phyloP scores from a whole-genome alignment of 2,888 invertebrate species.

The Leptogaster cylindrica region DNA sequence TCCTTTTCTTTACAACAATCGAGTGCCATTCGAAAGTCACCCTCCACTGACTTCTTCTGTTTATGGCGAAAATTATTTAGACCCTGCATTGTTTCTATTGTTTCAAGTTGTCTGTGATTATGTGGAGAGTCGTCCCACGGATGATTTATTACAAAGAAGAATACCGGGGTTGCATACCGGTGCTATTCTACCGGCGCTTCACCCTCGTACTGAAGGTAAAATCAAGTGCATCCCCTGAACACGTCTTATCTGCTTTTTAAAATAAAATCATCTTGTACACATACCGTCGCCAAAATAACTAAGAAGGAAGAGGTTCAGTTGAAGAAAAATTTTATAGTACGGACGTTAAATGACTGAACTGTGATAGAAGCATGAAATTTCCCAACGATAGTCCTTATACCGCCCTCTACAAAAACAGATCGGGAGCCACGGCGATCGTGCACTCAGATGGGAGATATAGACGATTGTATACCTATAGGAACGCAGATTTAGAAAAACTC shows the following conservation, averaged over 20 bases:
- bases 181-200: neutral
- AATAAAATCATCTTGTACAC: too few relatives aligned
- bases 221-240: conserved; percentile 27
- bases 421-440: too few relatives aligned
- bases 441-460: too few relatives aligned
- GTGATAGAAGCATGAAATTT: too few relatives aligned
- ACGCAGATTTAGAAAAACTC: too few relatives aligned
- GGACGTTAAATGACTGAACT: too few relatives aligned
- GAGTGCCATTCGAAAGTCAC: conserved; percentile 15
- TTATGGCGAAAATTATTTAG: conserved; percentile 26
- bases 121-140: conserved; percentile 17
- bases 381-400: too few relatives aligned
- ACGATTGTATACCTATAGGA: too few relatives aligned
- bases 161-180: neutral
- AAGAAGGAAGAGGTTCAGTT: too few relatives aligned
- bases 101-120: conserved; percentile 34
- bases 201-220: neutral
- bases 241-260: conserved; percentile 9
- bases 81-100: neutral
- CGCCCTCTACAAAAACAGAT: too few relatives aligned
- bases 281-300: too few relatives aligned
- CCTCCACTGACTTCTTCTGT: conserved; percentile 19
- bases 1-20: conserved; percentile 3
- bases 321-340: too few relatives aligned
- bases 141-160: conserved; percentile 11